These are phyloP conservation scores for Diacarnus erythraeanus DNA, from an alignment of 37 sponge, comb jelly and placozoan species.

Conservation along the genomic window DNA sequence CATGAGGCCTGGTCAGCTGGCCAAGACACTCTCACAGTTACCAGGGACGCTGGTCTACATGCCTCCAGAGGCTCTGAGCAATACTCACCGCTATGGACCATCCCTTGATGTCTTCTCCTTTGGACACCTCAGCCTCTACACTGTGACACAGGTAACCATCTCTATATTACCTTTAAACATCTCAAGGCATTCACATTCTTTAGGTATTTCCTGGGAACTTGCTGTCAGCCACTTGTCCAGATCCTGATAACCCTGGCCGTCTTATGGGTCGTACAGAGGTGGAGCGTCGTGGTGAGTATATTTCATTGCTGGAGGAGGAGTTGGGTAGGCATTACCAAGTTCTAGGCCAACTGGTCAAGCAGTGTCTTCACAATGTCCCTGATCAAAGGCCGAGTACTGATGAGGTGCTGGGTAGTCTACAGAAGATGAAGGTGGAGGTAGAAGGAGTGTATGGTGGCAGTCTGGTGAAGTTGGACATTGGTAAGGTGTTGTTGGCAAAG, in stretches of 20 bases:
- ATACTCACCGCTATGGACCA: not conserved
- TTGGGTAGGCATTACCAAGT: not conserved
- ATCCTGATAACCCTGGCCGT: not conserved
- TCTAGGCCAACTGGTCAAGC: not conserved
- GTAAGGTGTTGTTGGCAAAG: not conserved
- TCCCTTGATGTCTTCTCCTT: not conserved
- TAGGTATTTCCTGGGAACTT: not conserved
- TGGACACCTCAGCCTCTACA: not conserved
- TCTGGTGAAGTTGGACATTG: not conserved
- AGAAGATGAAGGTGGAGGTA: not conserved
- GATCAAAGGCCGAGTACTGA: not conserved
- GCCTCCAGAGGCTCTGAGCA: not conserved
- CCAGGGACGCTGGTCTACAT: not conserved
- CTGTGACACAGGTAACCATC: not conserved
- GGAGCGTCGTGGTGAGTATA: not conserved
- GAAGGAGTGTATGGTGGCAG: not conserved
- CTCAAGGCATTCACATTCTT: too few relatives aligned
- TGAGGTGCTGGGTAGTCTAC: not conserved
- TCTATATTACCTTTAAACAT: not conserved
- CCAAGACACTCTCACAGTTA: not conserved
- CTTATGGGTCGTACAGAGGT: not conserved
- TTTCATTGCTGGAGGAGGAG: not conserved
- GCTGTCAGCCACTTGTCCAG: not conserved
- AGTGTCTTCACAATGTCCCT: not conserved
- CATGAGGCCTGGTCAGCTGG: not conserved